These are phyloP conservation scores for Cataglyphis hispanica DNA, from an alignment of 1,140 invertebrate species.

Conservation along the genomic window DNA sequence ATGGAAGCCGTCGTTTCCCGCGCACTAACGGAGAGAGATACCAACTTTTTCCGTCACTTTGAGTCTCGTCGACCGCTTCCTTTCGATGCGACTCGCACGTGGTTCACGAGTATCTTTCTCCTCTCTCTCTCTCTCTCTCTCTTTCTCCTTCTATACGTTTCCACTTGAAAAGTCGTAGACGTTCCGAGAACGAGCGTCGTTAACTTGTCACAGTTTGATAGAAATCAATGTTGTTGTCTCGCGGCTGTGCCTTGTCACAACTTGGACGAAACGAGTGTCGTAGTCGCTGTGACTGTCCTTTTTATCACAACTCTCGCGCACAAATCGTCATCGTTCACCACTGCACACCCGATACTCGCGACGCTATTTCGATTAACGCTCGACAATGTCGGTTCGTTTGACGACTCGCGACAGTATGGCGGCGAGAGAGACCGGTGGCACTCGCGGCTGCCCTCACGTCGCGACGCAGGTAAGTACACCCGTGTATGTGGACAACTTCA, in stretches of 20 bases:
- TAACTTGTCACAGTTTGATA: not conserved
- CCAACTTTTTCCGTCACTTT: not conserved
- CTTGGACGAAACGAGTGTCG: not conserved
- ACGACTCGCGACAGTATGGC: constrained; percentile 32
- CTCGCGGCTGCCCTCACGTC: not conserved
- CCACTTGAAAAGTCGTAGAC: constrained; percentile 10
- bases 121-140: not conserved
- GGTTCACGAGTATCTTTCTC: not conserved
- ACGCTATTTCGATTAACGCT: not conserved
- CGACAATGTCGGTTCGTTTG: constrained; percentile 7
- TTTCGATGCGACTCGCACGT: constrained; percentile 3
- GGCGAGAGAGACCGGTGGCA: constrained; percentile 23
- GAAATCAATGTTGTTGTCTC: not conserved
- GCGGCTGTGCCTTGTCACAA: not conserved
- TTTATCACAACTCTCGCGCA: constrained; percentile 6
- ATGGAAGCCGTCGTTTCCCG: not conserved
- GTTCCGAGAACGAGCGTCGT: constrained; percentile 17
- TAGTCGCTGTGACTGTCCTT: not conserved
- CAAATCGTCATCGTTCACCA: constrained; percentile 18
- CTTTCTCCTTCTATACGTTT: not conserved
- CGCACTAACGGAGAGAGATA: not conserved
- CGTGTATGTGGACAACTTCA: not conserved
- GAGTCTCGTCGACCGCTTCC: not conserved
- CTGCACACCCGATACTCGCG: constrained; percentile 28
- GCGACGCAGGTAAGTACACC: not conserved